Percentiles rank a stretch among this genome's conserved stretches.
Conservation (phyloP, 2,888 invertebrate genomes). For the Arctia plantaginis region DNA sequence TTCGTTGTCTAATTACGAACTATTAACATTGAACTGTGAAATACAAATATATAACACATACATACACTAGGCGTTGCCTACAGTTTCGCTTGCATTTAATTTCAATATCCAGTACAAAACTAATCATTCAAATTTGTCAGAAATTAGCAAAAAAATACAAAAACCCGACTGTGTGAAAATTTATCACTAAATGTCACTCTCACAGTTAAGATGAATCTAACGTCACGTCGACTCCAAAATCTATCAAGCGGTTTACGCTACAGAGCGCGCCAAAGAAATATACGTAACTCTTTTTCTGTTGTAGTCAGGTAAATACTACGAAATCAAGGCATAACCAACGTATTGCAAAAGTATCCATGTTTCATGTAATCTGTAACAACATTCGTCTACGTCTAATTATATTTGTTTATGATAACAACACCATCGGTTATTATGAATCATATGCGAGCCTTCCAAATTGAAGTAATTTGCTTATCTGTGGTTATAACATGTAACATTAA, state of each 20-base stretch:
- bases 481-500: neutral
- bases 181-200: too few relatives aligned
- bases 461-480: conserved; percentile 8
- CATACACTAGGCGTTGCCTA: too few relatives aligned
- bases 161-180: too few relatives aligned
- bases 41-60: neutral
- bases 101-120: too few relatives aligned
- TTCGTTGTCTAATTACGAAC: neutral
- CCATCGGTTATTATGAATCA: conserved; percentile 31
- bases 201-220: too few relatives aligned
- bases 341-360: conserved; percentile 1
- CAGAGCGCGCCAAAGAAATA: too few relatives aligned
- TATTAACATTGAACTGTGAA: neutral
- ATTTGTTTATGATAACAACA: conserved; percentile 37
- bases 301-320: neutral
- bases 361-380: conserved; percentile 13
- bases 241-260: too few relatives aligned
- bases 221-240: too few relatives aligned
- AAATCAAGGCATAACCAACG: neutral
- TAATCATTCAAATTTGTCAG: too few relatives aligned
- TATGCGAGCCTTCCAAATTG: conserved; percentile 7
- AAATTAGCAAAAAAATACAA: too few relatives aligned
- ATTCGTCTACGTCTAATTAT: conserved; percentile 20
- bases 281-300: too few relatives aligned
- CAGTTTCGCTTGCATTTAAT: too few relatives aligned